Base-by-base conservation (phyloP, 2,113 vertebrate genomes). In the Macroglossus sobrinus region DNA sequence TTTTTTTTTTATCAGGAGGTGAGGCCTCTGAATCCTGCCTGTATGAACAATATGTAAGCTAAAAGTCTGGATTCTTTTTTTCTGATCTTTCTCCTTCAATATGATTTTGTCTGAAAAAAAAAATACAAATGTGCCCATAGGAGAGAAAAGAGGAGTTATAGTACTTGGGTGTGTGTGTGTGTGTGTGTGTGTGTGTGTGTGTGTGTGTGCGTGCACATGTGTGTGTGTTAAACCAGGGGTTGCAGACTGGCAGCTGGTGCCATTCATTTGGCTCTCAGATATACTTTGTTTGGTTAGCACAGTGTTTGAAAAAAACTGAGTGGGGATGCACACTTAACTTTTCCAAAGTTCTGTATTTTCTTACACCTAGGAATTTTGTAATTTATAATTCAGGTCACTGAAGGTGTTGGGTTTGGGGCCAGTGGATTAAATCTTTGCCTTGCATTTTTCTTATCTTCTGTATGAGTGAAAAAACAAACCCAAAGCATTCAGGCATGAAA, bases 131-230 rank as follows among this genome's bases (percentile, higher is more conserved):
- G 6, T 57, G 8, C 4, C 40, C 33, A 24, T 14, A 78, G 80
- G 13, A 71, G 22, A 93, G 55, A 28, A 96, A 87, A n/a, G 85
- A 89, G 28, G n/a, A 69, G 30, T 61, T 61, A 22, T 16, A 43
- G 18, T 14, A 53, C 50, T 7, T 3, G 14, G 9, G 4, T 68
- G 15, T 78, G n/a, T 81, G 19, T 15, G 9, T 69, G 43, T 33
- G 11, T 15, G 10, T 2, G 8, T 11, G n/a, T 21, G 15, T 10
- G 24, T 45, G 71, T 28, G 4, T 59, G 24, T 84, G 21, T 79
- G 13, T 16, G 21, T 75, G 33, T 9, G 30, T 8, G 15, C 5
- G 14, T 2, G 1, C 33, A 8, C 16, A 14, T 5, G 2, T 0
- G 5, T 1, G 5, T 1, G 1, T 33, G 4, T 40, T 63, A 55